Percentiles rank a stretch among this genome's conserved stretches.
Conservation (phyloP, 2,797 vertebrate species). For the Arctocebus calabarensis region DNA sequence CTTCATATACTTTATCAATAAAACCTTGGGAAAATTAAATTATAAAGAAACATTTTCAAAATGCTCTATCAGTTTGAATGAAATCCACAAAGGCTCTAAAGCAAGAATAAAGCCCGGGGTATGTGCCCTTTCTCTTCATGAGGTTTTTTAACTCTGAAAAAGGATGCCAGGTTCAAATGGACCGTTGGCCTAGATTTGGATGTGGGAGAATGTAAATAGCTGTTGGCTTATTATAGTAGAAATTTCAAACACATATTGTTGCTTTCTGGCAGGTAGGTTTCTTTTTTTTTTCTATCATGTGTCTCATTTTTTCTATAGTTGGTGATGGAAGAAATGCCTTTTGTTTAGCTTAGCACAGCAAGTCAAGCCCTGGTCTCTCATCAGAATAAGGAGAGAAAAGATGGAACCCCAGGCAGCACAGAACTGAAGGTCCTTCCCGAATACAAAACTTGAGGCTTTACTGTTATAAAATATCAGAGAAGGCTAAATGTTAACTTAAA, state of each 20-base stretch:
- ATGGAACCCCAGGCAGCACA: constrained; percentile 16
- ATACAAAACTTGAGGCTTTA: not conserved
- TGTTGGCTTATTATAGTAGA: not conserved
- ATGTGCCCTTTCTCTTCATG: not conserved
- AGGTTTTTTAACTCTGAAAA: not conserved
- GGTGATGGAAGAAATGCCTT: constrained; percentile 26
- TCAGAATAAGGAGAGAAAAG: constrained; percentile 41
- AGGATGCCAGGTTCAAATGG: not conserved
- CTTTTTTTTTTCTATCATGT: not conserved
- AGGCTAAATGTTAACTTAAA: not conserved
- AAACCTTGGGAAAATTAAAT: constrained; percentile 65
- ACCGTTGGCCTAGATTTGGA: not conserved
- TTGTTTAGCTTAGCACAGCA: constrained; percentile 55
- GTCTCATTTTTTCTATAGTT: constrained; percentile 46
- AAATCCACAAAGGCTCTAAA: constrained; percentile 53
- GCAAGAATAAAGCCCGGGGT: constrained; percentile 13
- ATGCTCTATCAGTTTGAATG: constrained; percentile 41
- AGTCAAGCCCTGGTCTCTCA: not conserved
- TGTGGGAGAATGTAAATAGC: not conserved
- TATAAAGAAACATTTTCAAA: constrained; percentile 49
- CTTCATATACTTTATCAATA: constrained; percentile 55
- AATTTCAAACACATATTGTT: constrained; percentile 11
- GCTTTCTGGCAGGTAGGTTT: not conserved
- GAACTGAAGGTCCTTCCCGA: constrained; percentile 22
- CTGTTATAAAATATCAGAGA: constrained; percentile 29